Evolutionary conservation across 2,113 vertebrate species (phyloP).

Genomic region (Sturnira hondurensis): DNA sequence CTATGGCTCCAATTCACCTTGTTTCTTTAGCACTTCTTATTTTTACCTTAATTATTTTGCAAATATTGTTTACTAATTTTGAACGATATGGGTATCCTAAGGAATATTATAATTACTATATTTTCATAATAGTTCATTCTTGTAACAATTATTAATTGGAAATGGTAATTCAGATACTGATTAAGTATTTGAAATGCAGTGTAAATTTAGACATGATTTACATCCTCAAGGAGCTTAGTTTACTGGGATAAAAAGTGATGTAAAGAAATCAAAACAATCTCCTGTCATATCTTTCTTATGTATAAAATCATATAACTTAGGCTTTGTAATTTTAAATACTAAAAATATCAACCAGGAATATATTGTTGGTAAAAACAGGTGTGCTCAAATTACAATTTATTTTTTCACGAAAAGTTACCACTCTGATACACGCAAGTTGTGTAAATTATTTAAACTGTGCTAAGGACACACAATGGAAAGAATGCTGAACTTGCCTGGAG

Average conservation of each 20-base stretch:
- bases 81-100: background rate
- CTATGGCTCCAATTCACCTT: background rate
- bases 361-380: background rate
- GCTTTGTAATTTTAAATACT: background rate
- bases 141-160: background rate
- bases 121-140: background rate
- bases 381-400: background rate
- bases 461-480: background rate
- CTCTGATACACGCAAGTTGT: background rate
- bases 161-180: background rate
- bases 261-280: background rate
- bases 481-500: background rate
- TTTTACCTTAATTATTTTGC: background rate
- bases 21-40: background rate
- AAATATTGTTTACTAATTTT: background rate
- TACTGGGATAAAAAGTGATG: background rate
- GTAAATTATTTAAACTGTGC: background rate
- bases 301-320: background rate
- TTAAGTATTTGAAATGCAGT: background rate
- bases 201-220: background rate
- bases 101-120: background rate
- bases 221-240: background rate
- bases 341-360: background rate
- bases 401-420: background rate
- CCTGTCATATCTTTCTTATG: background rate